Conservation (phyloP, 2,888 invertebrate genomes). For the Mantis religiosa region DNA sequence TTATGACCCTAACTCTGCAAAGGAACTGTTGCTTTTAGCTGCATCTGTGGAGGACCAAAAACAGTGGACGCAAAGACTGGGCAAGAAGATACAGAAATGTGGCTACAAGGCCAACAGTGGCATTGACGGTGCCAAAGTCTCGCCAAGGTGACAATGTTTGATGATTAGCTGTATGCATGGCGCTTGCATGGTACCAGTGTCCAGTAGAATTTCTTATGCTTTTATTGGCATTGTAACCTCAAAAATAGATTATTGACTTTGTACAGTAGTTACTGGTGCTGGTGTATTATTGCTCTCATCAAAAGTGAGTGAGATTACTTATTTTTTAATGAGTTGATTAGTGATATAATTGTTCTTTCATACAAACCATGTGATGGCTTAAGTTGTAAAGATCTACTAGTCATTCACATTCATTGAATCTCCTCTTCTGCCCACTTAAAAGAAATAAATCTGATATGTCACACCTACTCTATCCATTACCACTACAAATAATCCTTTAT, state of each 20-base stretch:
- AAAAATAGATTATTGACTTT: neutral
- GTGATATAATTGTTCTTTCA: too few relatives aligned
- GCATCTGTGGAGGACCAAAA: conserved; percentile 82
- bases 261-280: neutral
- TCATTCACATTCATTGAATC: too few relatives aligned
- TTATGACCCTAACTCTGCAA: conserved; percentile 88
- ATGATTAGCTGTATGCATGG: neutral
- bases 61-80: conserved; percentile 86
- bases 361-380: too few relatives aligned
- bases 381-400: too few relatives aligned
- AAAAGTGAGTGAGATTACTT: neutral
- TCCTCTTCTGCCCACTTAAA: too few relatives aligned
- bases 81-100: conserved; percentile 88
- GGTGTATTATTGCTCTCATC: neutral
- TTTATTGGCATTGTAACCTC: too few relatives aligned
- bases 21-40: conserved; percentile 89
- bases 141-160: conserved; percentile 62
- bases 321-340: neutral
- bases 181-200: neutral
- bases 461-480: too few relatives aligned
- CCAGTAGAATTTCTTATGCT: too few relatives aligned
- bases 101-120: conserved; percentile 79
- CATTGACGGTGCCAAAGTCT: conserved; percentile 64
- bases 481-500: too few relatives aligned
- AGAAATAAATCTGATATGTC: too few relatives aligned